These are phyloP conservation scores for Microplitis deprimator DNA, from an alignment of 2,888 invertebrate genomes.

Conservation along the genomic window DNA sequence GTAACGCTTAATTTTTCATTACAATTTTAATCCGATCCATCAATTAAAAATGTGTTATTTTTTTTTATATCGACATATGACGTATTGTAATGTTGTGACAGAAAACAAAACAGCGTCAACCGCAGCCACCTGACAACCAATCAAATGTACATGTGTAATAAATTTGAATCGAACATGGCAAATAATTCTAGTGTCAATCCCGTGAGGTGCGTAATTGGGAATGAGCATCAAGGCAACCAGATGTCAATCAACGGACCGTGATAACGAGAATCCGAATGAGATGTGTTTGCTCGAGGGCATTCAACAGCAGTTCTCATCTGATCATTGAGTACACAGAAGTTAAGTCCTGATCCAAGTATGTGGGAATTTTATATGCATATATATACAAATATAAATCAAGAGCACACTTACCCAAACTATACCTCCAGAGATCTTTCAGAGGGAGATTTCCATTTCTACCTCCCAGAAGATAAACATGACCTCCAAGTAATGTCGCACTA, in stretches of 20 bases:
- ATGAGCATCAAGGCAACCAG: not conserved
- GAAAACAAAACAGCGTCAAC: not conserved
- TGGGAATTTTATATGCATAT: not conserved
- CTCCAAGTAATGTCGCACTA: conserved; percentile 83
- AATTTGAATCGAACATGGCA: not conserved
- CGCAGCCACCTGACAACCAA: not conserved
- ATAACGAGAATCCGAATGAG: conserved; percentile 1
- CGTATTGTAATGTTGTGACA: not conserved
- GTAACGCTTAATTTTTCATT: not conserved
- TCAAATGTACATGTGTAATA: not conserved
- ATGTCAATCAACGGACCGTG: not conserved
- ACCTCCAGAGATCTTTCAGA: conserved; percentile 89
- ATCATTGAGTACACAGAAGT: not conserved
- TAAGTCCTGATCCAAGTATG: not conserved
- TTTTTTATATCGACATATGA: not conserved
- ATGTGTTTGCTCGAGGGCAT: not conserved
- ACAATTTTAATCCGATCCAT: not conserved
- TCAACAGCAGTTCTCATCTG: not conserved
- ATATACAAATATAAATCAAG: not conserved
- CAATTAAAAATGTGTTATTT: not conserved
- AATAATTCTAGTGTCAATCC: not conserved
- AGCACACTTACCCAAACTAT: conserved; percentile 77
- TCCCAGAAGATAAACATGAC: conserved; percentile 86
- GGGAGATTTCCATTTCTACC: conserved; percentile 88
- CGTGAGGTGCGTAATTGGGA: not conserved